These are phyloP conservation scores for Lampropteryx suffumata DNA, from an alignment of 2,888 invertebrate genomes.

Conservation along the genomic window DNA sequence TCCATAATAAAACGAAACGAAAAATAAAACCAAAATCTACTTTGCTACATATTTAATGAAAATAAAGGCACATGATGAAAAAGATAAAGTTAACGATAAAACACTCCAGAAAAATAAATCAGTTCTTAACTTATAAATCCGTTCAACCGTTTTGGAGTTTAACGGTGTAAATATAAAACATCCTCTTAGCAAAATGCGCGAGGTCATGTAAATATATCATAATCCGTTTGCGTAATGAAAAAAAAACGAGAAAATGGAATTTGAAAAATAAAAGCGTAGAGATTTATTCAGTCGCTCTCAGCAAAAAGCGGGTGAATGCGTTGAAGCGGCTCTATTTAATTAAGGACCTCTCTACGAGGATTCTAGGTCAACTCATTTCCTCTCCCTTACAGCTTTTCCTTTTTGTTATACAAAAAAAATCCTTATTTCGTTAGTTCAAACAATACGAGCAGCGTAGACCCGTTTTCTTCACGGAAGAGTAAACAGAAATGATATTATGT, in stretches of 20 bases:
- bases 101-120: no score
- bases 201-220: not conserved
- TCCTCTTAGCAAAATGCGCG: not conserved
- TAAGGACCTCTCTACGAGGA: conserved; percentile 33
- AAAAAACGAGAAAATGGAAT: conserved; percentile 11
- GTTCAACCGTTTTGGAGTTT: no score
- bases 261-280: conserved; percentile 21
- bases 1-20: no score
- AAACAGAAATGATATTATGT: no score
- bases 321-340: conserved; percentile 35
- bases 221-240: not conserved
- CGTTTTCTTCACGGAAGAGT: no score
- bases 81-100: no score
- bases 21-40: no score
- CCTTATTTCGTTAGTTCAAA: conserved; percentile 5
- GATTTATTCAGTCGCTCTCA: conserved; percentile 27
- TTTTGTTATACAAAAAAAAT: conserved; percentile 23
- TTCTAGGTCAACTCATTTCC: conserved; percentile 26
- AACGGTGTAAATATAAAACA: no score
- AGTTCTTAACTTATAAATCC: no score
- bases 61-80: no score
- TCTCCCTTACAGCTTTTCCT: conserved; percentile 15
- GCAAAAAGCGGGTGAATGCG: conserved; percentile 30
- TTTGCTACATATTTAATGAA: no score
- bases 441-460: no score